These are phyloP conservation scores for Hucho hucho DNA, from an alignment of 2,113 vertebrate species.

Conservation along the genomic window DNA sequence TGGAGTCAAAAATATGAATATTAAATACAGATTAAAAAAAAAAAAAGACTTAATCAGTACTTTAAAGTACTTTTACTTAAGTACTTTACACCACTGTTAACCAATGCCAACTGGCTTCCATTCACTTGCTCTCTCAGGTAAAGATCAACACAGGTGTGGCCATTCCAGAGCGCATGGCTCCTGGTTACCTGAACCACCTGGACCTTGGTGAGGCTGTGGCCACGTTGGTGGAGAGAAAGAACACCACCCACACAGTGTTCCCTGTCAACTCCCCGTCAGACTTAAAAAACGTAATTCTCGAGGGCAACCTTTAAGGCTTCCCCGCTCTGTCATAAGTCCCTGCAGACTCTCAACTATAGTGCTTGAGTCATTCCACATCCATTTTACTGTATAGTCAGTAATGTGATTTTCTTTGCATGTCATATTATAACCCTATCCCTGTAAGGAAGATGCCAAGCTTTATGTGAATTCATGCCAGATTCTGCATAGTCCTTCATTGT, in stretches of 20 bases:
- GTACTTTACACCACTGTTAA: background rate
- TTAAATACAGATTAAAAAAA: too few relatives aligned
- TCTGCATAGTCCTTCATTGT: background rate
- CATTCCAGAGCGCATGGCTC: slow-evolving; percentile 67
- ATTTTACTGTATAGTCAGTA: background rate
- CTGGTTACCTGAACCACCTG: slow-evolving; percentile 77
- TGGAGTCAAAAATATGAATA: too few relatives aligned
- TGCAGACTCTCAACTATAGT: slow-evolving; percentile 6
- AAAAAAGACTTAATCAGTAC: too few relatives aligned
- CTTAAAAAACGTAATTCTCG: slow-evolving; percentile 66
- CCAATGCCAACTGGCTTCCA: background rate
- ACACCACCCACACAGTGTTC: slow-evolving; percentile 67
- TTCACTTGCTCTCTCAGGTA: slow-evolving; percentile 59
- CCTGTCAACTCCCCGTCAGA: slow-evolving; percentile 70
- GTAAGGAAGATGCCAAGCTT: slow-evolving; percentile 19
- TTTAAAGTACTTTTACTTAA: background rate
- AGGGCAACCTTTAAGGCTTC: slow-evolving; percentile 52
- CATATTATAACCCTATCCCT: slow-evolving; percentile 9
- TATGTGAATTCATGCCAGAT: background rate
- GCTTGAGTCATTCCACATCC: background rate
- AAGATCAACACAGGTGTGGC: slow-evolving; percentile 79
- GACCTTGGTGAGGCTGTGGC: slow-evolving; percentile 77
- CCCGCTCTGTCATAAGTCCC: background rate
- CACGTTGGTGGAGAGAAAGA: slow-evolving; percentile 68
- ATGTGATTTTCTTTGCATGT: slow-evolving; percentile 23